Evolutionary conservation across 2,797 vertebrate genomes (phyloP), one percentile per base, ranked within the genome.

Genomic region (Bryconaethiops microstoma): DNA sequence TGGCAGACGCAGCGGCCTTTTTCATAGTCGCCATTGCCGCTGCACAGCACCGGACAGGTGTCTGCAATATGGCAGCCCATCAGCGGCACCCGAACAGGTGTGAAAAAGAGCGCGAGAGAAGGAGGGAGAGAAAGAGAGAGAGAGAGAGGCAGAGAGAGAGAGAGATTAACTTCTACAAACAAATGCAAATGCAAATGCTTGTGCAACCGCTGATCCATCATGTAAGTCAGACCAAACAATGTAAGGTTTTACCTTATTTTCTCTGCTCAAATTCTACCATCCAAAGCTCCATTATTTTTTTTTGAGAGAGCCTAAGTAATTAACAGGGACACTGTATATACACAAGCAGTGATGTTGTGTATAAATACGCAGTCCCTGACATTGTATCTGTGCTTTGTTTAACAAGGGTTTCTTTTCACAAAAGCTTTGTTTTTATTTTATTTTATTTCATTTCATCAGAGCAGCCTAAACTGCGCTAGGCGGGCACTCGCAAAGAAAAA

Each of bases 1-100:
- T 94, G 93, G 81, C 95, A 96, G 79, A 95, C 90, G 14, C 95
- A 96, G 86, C 95, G 94, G 80, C 95, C 95, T 83, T 95, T 95
- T 78, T 95, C 95, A 0, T 96, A 96, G 67, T 96, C 94, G 69
- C 95, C 95, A 21, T 96, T 96, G 4, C 95, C 95, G 0, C 93
- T 95, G 86, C 95, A 96, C 70, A 96, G 90, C 82, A 96, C 95
- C 6, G 95, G 95, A 63, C 95, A 96, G 0, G 95, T 96, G 91
- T 96, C 95, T 96, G 87, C 86, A 90, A 80, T 25, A 76, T 35
- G 52, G 29, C 23, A 19, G 1, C 21, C 48, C 69, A 55, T 17
- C 52, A 71, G 13, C 8, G 10, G 45, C 16, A 9, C 2, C 23
- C 13, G 12, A 55, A 55, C 70, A 55, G 50, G 70, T 54, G 70